These are phyloP conservation scores for Verasper variegatus DNA, from an alignment of 2,113 vertebrate species.

Conservation along the genomic window DNA sequence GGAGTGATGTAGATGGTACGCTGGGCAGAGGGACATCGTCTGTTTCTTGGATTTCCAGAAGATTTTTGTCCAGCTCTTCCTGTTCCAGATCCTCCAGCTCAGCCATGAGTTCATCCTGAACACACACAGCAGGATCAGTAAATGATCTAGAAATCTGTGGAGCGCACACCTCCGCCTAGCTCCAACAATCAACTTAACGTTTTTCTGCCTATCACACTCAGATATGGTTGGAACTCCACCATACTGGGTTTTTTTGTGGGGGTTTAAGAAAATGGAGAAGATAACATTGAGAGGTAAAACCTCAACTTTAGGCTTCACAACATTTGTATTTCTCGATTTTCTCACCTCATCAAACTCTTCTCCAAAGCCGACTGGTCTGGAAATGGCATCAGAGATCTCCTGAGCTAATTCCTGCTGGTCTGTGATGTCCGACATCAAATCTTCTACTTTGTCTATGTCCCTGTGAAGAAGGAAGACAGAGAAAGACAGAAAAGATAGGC, in stretches of 20 bases:
- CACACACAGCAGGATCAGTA: background rate
- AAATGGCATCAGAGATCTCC: conserved; percentile 97
- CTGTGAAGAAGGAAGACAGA: conserved; percentile 72
- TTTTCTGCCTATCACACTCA: no score
- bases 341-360: conserved; percentile 95
- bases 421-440: conserved; percentile 97
- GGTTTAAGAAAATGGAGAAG: no score
- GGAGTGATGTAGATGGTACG: conserved; percentile 91
- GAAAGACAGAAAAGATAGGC: background rate
- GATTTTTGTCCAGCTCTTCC: conserved; percentile 95
- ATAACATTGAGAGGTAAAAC: background rate
- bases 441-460: conserved; percentile 98
- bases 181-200: no score
- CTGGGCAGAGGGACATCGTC: conserved; percentile 92
- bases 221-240: no score
- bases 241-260: no score
- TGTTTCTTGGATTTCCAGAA: conserved; percentile 90
- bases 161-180: no score
- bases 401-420: conserved; percentile 97
- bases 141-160: background rate
- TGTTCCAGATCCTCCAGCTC: conserved; percentile 97
- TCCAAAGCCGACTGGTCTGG: conserved; percentile 93
- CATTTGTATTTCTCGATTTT: background rate
- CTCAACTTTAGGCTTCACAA: no score
- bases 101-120: conserved; percentile 95